Evolutionary conservation across 2,888 invertebrate genomes (phyloP).

Genomic region (Hyles lineata): DNA sequence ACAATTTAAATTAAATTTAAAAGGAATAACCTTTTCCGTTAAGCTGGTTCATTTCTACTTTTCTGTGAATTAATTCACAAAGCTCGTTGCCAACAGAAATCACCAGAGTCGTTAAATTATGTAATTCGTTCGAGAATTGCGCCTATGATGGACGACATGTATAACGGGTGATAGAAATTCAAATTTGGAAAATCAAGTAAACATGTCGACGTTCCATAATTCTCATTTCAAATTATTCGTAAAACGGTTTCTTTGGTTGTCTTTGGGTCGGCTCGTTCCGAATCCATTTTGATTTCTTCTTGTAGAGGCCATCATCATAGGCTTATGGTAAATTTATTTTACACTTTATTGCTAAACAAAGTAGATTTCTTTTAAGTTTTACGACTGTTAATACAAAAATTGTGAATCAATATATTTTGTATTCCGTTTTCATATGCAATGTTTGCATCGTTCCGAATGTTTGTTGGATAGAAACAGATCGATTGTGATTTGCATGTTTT

Average conservation of each 20-base stretch:
- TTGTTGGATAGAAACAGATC: conserved; percentile 31
- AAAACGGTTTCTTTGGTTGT: conserved; percentile 55
- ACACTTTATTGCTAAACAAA: conserved; percentile 15
- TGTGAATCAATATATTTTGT: conserved; percentile 32
- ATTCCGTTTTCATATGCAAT: conserved; percentile 41
- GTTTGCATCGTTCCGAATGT: conserved; percentile 39
- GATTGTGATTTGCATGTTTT: conserved; percentile 37
- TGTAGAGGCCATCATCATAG: conserved; percentile 38
- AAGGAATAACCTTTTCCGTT: too few species aligned
- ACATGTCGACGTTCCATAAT: conserved; percentile 61
- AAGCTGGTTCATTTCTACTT: too few species aligned
- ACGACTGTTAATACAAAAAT: conserved; percentile 13
- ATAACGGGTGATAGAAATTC: conserved; percentile 44
- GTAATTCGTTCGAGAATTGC: conserved; percentile 43
- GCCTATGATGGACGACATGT: conserved; percentile 34
- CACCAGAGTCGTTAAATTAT: conserved; percentile 32
- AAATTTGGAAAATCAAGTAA: conserved; percentile 60
- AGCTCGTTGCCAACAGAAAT: background rate
- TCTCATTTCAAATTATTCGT: conserved; percentile 61
- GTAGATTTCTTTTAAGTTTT: conserved; percentile 14
- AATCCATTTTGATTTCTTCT: conserved; percentile 51
- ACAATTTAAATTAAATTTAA: too few species aligned
- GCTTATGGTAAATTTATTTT: conserved; percentile 7
- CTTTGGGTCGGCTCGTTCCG: conserved; percentile 42
- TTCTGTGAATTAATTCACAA: background rate